A percentile compares a stretch with the other conserved stretches of the same genome.
Conservation (phyloP, 2,113 vertebrate genomes). For the Psilopsiagon aurifrons region DNA sequence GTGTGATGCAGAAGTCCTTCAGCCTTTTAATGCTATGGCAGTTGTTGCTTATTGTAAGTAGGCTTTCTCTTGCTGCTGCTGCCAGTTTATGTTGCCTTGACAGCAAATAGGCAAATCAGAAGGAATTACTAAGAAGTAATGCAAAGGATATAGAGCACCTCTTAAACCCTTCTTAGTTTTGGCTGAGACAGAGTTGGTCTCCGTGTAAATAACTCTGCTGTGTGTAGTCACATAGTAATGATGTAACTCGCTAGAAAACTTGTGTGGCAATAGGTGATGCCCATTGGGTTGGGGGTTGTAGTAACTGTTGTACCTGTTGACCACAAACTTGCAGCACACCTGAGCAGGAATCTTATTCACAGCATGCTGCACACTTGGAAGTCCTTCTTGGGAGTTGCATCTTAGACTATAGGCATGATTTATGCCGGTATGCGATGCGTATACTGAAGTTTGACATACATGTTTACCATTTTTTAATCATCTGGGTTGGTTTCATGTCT, state of each 20-base stretch:
- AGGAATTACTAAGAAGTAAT: neutral
- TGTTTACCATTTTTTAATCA: neutral
- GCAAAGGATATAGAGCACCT: neutral
- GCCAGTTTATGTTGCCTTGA: neutral
- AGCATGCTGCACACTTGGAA: neutral
- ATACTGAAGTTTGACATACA: neutral
- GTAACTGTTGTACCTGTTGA: neutral
- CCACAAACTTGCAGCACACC: neutral
- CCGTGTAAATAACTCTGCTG: neutral
- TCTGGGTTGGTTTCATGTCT: neutral
- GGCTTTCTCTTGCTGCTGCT: neutral
- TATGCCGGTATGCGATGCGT: neutral
- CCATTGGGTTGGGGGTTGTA: neutral
- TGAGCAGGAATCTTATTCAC: neutral
- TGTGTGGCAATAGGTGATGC: fast-evolving
- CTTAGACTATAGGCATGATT: fast-evolving
- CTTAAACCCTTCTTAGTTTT: neutral
- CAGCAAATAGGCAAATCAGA: neutral
- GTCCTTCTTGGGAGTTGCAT: neutral
- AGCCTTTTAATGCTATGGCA: neutral
- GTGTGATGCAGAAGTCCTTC: neutral
- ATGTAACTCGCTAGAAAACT: fast-evolving
- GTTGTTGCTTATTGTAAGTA: neutral
- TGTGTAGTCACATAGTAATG: fast-evolving
- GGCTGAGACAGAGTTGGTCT: neutral